A percentile compares a stretch with the other conserved stretches of the same genome.
Evolutionary conservation across 2,888 invertebrate species (phyloP).

Genomic region (Meghimatium bilineatum): DNA sequence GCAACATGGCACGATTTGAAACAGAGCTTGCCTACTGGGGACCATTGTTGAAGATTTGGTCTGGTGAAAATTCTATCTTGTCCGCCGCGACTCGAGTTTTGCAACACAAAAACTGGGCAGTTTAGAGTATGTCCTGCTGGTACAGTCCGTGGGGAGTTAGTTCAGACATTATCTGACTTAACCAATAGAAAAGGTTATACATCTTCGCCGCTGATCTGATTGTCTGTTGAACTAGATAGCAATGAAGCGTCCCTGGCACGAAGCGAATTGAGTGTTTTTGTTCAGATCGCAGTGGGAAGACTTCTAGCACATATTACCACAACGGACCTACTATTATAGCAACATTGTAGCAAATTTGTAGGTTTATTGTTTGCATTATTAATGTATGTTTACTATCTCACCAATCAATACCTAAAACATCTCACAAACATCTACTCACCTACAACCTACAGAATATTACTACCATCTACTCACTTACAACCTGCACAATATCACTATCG

Average conservation of each 20-base stretch:
- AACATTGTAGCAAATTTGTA: no score
- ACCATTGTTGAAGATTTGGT: constrained; percentile 8
- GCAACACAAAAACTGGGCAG: not conserved
- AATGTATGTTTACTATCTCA: no score
- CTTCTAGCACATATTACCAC: no score
- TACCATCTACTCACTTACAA: not conserved
- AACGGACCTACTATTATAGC: no score
- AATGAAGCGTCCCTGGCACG: not conserved
- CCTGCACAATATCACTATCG: not conserved
- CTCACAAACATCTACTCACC: no score
- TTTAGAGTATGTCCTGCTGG: constrained; percentile 1
- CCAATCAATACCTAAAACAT: no score
- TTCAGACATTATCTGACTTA: constrained; percentile 1
- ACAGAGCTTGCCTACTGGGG: constrained; percentile 29
- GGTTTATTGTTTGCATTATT: no score
- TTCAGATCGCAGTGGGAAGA: not conserved
- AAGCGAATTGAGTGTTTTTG: no score
- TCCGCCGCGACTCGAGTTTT: not conserved
- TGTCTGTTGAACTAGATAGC: not conserved
- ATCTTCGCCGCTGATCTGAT: constrained; percentile 5
- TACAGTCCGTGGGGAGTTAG: not conserved
- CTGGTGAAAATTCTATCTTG: not conserved
- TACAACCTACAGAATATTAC: no score
- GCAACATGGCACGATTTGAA: constrained; percentile 31
- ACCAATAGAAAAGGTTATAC: constrained; percentile 8